These are phyloP conservation scores for Arge pagana DNA, from an alignment of 2,888 invertebrate species.

Conservation along the genomic window DNA sequence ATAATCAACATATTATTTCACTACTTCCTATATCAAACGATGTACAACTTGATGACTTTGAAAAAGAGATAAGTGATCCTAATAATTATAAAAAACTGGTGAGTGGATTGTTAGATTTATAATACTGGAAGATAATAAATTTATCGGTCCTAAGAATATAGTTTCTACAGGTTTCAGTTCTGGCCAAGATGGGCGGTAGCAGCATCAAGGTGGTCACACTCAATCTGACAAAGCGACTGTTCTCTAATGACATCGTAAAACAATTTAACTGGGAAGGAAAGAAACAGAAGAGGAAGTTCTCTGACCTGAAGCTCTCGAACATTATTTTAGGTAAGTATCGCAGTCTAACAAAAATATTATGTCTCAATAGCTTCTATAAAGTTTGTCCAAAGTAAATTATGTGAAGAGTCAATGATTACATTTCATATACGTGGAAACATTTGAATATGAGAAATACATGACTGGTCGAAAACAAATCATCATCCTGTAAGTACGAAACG, in stretches of 20 bases:
- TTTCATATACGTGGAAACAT: not conserved
- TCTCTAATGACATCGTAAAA: not conserved
- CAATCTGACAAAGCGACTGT: not conserved
- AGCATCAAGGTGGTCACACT: not conserved
- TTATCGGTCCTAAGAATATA: no score
- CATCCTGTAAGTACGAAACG: no score
- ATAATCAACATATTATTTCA: not conserved
- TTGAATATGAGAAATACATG: not conserved
- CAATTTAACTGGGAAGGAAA: slow-evolving; percentile 2
- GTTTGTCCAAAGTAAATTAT: no score
- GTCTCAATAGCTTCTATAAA: no score
- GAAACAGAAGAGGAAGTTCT: not conserved
- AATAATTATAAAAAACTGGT: not conserved
- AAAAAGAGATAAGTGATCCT: not conserved
- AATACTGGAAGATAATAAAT: no score
- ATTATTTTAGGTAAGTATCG: not conserved
- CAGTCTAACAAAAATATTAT: no score
- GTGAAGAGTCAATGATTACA: no score
- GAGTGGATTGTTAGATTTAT: no score
- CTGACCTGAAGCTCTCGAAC: not conserved
- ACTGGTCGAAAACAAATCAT: no score
- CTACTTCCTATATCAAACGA: slow-evolving; percentile 3
- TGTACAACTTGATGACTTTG: not conserved
- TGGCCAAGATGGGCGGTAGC: not conserved
- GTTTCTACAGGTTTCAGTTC: not conserved